Evolutionary conservation across 2,113 vertebrate genomes (phyloP).

Genomic region (Egretta garzetta): DNA sequence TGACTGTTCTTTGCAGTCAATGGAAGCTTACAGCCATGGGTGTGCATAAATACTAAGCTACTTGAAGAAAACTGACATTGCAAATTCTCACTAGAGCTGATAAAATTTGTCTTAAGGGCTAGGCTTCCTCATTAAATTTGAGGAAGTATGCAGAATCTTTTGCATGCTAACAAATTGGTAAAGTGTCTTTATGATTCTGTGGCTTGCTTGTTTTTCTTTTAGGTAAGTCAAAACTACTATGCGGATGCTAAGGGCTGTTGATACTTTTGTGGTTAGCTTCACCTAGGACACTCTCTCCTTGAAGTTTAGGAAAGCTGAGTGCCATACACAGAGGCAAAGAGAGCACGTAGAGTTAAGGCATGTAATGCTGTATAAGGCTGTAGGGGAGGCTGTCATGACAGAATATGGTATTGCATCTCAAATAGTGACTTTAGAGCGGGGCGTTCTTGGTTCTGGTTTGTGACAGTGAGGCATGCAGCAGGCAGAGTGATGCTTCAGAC

Average conservation of each 20-base stretch:
- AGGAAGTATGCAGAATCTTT: background rate
- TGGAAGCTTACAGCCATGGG: background rate
- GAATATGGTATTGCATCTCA: background rate
- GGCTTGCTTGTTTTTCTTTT: background rate
- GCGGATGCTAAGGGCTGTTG: accelerated
- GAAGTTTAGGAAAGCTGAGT: background rate
- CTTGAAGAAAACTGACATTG: background rate
- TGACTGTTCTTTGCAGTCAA: background rate
- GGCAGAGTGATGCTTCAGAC: background rate
- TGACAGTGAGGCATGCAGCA: background rate
- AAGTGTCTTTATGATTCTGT: background rate
- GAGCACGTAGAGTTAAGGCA: background rate
- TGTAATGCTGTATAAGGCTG: background rate
- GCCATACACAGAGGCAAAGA: background rate
- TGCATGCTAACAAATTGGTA: background rate
- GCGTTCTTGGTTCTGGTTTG: background rate
- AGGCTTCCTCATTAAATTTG: background rate
- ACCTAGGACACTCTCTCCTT: background rate
- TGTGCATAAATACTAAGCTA: background rate
- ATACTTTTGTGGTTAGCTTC: background rate
- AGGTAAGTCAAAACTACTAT: background rate
- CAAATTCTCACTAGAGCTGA: background rate
- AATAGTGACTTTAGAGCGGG: background rate
- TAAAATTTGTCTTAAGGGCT: background rate
- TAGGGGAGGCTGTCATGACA: background rate